These are phyloP conservation scores for Taurulus bubalis DNA, from an alignment of 2,113 vertebrate species.

Conservation along the genomic window DNA sequence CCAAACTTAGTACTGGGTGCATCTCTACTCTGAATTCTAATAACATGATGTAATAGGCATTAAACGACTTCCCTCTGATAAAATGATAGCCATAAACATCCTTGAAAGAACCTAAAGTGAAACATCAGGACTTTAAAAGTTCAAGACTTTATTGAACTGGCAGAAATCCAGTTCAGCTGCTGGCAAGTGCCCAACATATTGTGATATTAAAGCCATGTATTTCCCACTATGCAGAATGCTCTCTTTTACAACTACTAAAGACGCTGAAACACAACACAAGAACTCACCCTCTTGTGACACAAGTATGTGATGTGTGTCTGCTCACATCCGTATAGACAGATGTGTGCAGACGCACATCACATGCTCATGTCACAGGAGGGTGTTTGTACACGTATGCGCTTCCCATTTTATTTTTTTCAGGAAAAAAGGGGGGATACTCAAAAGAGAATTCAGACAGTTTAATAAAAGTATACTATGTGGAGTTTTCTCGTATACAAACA, in stretches of 20 bases:
- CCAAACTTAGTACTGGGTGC: not conserved
- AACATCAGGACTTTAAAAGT: not conserved
- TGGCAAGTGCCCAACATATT: not conserved
- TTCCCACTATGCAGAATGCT: not conserved
- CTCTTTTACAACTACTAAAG: not conserved
- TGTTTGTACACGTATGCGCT: not conserved
- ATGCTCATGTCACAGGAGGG: no score
- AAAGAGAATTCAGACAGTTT: not conserved
- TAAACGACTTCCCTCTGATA: not conserved
- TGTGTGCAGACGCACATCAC: no score
- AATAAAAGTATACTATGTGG: no score
- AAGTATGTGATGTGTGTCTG: no score
- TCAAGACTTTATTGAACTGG: not conserved
- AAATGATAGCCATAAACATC: not conserved
- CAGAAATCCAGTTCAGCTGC: not conserved
- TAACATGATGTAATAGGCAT: not conserved
- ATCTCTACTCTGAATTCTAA: conserved; percentile 8
- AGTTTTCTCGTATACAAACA: not conserved
- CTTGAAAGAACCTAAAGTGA: not conserved
- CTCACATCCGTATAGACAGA: no score
- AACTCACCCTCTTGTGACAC: no score
- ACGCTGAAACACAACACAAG: not conserved
- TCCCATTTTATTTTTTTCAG: not conserved
- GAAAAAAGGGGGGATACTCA: not conserved
- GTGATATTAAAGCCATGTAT: not conserved